phyloP scores from a whole-genome alignment of 2,113 vertebrate genomes.

The Scortum barcoo region DNA sequence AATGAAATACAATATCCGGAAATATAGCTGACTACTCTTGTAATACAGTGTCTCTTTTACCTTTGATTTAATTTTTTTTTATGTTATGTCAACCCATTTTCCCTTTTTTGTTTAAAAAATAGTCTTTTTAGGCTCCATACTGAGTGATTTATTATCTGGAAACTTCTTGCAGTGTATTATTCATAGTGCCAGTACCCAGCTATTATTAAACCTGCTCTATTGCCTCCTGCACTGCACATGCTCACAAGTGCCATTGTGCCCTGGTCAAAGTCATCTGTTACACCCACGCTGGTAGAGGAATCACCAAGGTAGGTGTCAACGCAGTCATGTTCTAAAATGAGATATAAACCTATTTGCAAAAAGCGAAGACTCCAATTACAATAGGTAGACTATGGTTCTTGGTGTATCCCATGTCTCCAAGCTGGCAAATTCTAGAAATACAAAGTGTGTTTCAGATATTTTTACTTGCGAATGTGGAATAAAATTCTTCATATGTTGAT shows the following conservation, averaged over 20 bases:
- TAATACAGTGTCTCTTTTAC: background rate
- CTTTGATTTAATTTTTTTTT: background rate
- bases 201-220: conserved; percentile 61
- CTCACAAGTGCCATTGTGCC: conserved; percentile 52
- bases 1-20: background rate
- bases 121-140: background rate
- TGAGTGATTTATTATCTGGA: background rate
- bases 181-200: conserved; percentile 28
- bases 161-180: conserved; percentile 38
- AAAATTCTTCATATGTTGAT: background rate
- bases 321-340: conserved; percentile 19
- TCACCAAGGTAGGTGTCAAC: conserved; percentile 37
- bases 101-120: background rate
- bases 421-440: background rate
- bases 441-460: background rate
- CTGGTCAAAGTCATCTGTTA: conserved; percentile 54
- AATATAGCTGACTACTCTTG: background rate
- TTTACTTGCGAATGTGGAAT: background rate
- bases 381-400: background rate
- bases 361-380: conserved; percentile 8
- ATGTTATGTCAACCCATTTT: background rate
- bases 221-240: conserved; percentile 25
- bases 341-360: conserved; percentile 14
- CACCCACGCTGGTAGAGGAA: conserved; percentile 46
- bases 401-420: background rate